A percentile compares a stretch with the other conserved stretches of the same genome.
phyloP scores from a whole-genome alignment of 2,113 vertebrate genomes.

The Rhodinocichla rosea region DNA sequence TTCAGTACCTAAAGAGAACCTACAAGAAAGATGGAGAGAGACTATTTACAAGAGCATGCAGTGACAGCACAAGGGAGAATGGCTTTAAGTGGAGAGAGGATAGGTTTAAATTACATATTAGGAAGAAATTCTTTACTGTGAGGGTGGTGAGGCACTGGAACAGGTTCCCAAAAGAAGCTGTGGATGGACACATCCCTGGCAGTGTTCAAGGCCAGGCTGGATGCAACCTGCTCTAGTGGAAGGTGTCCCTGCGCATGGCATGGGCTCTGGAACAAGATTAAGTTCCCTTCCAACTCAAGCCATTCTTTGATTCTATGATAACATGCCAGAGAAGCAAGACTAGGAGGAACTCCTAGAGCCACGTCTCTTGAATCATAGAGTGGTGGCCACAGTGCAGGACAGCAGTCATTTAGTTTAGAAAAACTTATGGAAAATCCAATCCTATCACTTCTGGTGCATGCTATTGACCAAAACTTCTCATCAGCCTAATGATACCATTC shows the following conservation, averaged over 20 bases:
- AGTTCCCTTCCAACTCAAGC: background rate
- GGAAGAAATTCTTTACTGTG: background rate
- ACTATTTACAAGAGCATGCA: background rate
- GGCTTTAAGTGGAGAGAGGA: background rate
- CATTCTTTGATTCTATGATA: background rate
- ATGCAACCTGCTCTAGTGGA: background rate
- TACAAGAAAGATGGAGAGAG: background rate
- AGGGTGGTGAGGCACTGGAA: background rate
- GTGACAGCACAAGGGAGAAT: background rate
- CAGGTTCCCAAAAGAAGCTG: background rate
- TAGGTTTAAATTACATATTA: background rate
- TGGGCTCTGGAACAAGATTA: background rate
- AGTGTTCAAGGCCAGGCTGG: background rate
- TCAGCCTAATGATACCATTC: background rate
- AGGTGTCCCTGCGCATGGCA: background rate
- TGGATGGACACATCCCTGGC: too few relatives aligned
- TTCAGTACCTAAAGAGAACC: background rate
- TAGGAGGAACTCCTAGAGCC: background rate
- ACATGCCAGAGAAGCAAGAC: background rate
- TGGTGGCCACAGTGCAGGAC: accelerated
- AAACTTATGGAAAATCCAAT: background rate
- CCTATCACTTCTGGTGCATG: background rate
- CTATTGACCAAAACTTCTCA: background rate
- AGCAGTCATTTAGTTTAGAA: background rate
- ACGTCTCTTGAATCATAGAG: background rate